Evolutionary conservation across 1,140 invertebrate genomes (phyloP).

Genomic region (Drosophila chauvacae): DNA sequence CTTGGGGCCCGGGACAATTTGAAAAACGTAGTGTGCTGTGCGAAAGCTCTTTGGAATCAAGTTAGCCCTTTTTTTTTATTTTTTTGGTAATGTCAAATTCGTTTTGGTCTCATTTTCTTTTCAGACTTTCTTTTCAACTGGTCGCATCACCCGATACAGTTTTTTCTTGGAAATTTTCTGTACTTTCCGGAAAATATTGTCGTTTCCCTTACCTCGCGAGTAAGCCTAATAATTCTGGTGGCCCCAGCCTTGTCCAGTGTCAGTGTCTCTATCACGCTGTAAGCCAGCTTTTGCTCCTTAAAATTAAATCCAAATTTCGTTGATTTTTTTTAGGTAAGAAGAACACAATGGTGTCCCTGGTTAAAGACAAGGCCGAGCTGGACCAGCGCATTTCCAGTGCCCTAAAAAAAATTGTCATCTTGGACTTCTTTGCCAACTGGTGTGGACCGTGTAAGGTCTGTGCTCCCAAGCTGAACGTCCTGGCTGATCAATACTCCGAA

Average conservation of each 20-base stretch:
- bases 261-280: not conserved
- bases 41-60: not conserved
- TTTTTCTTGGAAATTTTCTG: conserved; percentile 6
- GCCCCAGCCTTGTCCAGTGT: not conserved
- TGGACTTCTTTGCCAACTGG: conserved; percentile 93
- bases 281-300: not conserved
- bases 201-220: not conserved
- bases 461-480: conserved; percentile 91
- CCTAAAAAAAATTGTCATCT: conserved; percentile 92
- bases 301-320: not conserved
- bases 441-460: conserved; percentile 97
- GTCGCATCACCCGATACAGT: not conserved
- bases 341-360: conserved; percentile 58
- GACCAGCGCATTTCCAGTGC: conserved; percentile 87
- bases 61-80: not conserved
- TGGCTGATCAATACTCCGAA: conserved; percentile 85
- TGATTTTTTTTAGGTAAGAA: not conserved
- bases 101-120: too few relatives aligned
- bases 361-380: conserved; percentile 85
- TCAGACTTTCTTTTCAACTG: not conserved
- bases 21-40: not conserved
- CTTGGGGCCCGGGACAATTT: not conserved
- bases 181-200: conserved; percentile 8
- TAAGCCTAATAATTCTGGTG: not conserved
- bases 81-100: not conserved